phyloP scores from a whole-genome alignment of 1,140 invertebrate genomes.

The Bombus turneri region DNA sequence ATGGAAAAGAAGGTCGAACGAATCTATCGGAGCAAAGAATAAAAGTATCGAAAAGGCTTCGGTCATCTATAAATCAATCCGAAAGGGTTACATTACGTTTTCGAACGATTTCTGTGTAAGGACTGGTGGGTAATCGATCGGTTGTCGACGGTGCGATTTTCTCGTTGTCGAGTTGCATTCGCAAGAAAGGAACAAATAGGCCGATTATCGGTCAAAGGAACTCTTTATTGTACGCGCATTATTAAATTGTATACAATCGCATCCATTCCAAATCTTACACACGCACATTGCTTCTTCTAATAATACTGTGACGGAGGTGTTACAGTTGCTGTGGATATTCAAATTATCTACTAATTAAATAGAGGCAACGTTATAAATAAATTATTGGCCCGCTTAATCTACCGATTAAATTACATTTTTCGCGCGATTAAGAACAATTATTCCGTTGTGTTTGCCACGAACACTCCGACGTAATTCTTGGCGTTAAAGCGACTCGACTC shows the following conservation, averaged over 20 bases:
- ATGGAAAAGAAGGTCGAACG: constrained; percentile 40
- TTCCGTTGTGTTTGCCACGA: not conserved
- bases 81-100: not conserved
- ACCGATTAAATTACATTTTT: constrained; percentile 54
- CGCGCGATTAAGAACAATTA: constrained; percentile 27
- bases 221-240: constrained; percentile 81
- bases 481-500: not conserved
- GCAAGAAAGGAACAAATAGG: constrained; percentile 1
- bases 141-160: not conserved
- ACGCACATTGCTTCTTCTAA: constrained; percentile 67
- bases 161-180: not conserved
- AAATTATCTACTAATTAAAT: constrained; percentile 79
- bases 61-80: constrained; percentile 31
- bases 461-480: too few relatives aligned
- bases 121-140: not conserved
- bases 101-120: not conserved
- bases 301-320: constrained; percentile 81
- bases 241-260: constrained; percentile 71
- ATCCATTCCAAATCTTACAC: constrained; percentile 45
- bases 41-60: constrained; percentile 44
- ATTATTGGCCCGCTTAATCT: constrained; percentile 74
- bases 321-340: constrained; percentile 72
- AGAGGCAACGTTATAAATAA: constrained; percentile 76
- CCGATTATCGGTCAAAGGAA: constrained; percentile 72
- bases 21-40: constrained; percentile 25